Evolutionary conservation across 2,888 invertebrate genomes (phyloP), one percentile per base, ranked within the genome.

Genomic region (Diabrotica balteata): DNA sequence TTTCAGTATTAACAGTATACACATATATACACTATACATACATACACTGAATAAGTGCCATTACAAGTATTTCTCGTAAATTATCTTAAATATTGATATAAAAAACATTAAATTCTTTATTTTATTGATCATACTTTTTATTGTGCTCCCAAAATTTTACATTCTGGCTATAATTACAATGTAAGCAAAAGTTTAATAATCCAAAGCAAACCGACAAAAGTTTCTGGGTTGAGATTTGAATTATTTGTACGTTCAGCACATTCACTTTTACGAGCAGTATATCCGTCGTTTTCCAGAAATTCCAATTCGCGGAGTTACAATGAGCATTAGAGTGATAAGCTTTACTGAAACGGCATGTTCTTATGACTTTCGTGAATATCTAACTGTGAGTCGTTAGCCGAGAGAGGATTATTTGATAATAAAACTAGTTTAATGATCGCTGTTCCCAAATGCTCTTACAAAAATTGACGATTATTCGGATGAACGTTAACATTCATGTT

Each of bases 231-330:
- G 75, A 72, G 72, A 69, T 72, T 75, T 78, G 77, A 78, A 72
- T 78, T 77, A 78, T 78, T 78, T 71, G 76, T 68, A 73, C 55
- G 43, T 32, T 32, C 45, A 45, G 47, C 73, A 72, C 76, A 71
- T 78, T 78, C 75, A 72, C 75, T 78, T 77, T 78, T 73, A 77
- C 69, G 71, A 71, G 73, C 69, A 68, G 72, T 73, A 72, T 73
- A 73, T 76, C 74, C 75, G 77, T 68, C 50, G 61, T 71, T 67
- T 59, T 69, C 55, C 66, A 54, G 69, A 73, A 67, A 69, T 71
- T 67, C 49, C 61, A 51, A 60, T 64, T 67, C 60, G 69, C 64
- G 55, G 68, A 62, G 59, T 44, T 66, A 66, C 69, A 74, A 75
- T 72, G 74, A 70, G 52, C 68, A 66, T 64, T 66, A 67, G 69